phyloP scores from a whole-genome alignment of 2,888 invertebrate species.

The Reticulitermes lucifugus region DNA sequence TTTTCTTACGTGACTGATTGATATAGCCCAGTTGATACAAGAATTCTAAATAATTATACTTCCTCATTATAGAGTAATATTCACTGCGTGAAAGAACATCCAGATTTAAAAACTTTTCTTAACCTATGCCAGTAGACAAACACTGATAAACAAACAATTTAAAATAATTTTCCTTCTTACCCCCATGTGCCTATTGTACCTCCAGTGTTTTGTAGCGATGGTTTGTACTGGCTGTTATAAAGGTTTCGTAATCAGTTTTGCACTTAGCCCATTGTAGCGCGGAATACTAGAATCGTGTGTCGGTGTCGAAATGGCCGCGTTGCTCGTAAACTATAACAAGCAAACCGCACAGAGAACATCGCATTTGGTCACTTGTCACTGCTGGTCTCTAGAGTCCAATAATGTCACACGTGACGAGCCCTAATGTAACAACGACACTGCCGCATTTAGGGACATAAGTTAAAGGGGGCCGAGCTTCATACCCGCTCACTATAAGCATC shows the following conservation, averaged over 20 bases:
- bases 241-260: neutral
- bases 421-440: slow-evolving; percentile 2
- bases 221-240: no score
- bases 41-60: no score
- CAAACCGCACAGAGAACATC: slow-evolving; percentile 9
- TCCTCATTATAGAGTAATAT: no score
- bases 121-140: no score
- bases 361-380: slow-evolving; percentile 16
- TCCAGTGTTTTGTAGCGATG: no score
- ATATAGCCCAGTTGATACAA: no score
- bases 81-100: no score
- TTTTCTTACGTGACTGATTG: no score
- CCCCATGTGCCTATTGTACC: no score
- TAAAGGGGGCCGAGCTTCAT: neutral
- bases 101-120: no score
- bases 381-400: neutral
- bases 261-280: neutral
- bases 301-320: neutral
- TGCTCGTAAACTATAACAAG: slow-evolving; percentile 16
- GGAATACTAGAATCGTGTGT: neutral
- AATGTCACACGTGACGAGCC: slow-evolving; percentile 12
- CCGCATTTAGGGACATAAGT: neutral
- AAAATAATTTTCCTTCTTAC: no score
- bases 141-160: no score
- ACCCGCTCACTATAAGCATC: neutral